Conservation (phyloP, 2,797 vertebrate species). For the Falco novaeseelandiae region DNA sequence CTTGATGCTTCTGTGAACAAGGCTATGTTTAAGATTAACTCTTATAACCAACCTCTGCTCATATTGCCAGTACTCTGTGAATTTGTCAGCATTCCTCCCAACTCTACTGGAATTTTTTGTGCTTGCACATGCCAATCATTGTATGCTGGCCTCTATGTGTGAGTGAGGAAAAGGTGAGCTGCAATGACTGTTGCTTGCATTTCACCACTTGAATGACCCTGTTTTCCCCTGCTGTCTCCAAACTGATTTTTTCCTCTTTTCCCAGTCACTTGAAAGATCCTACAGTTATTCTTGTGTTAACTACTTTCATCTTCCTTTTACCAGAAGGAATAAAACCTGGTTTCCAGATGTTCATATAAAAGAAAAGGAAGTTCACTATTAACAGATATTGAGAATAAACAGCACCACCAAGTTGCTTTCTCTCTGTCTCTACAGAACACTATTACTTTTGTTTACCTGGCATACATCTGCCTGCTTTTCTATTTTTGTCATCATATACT, state of each 20-base stretch:
- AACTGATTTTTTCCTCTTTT: background rate
- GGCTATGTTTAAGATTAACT: background rate
- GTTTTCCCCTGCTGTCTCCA: background rate
- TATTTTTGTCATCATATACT: background rate
- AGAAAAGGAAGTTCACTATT: background rate
- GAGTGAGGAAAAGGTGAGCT: background rate
- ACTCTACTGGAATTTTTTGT: background rate
- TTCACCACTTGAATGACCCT: background rate
- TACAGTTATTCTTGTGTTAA: background rate
- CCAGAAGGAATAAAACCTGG: background rate
- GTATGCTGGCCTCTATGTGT: background rate
- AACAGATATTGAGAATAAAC: background rate
- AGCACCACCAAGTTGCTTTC: background rate
- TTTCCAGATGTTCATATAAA: background rate
- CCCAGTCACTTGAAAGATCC: background rate
- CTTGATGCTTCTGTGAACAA: background rate
- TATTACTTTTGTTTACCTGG: background rate
- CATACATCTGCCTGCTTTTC: background rate
- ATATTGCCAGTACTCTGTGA: background rate
- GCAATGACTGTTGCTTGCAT: background rate
- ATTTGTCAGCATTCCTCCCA: background rate
- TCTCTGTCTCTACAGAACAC: background rate
- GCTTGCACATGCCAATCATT: background rate
- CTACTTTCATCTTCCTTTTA: background rate
- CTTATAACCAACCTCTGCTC: background rate